Base-by-base conservation (phyloP, 2,113 vertebrate genomes). In the Chaetodon auriga region DNA sequence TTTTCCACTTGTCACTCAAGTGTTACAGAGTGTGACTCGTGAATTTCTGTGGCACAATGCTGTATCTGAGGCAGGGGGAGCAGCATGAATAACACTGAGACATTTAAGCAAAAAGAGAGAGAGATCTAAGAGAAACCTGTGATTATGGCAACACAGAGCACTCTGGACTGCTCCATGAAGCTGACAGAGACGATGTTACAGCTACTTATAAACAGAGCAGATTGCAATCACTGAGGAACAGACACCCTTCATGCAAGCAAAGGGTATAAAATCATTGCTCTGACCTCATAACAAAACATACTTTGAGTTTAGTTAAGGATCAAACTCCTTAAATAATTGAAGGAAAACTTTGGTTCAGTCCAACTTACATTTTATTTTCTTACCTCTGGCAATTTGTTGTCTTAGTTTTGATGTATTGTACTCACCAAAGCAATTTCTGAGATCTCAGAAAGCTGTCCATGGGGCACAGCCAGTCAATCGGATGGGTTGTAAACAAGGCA, bases 1-100 rank as follows among this genome's bases (percentile, higher is more conserved):
- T 90, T 90, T 90, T 75, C 49, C 65, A 53, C 41, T 75, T 76
- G 78, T 85, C 84, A 75, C 55, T 87, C 61, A 82, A 76, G 62
- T 70, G 78, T 65, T 58, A 48, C 55, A 14, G n/a, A 64, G 55
- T 46, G n/a, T 80, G 81, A 86, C 63, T 88, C 83, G 76, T 77
- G 66, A 43, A 6, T 74, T 74, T 58, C 62, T 66, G 53, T 19
- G 21, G 36, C 30, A 23, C 23, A 9, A n/a, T 38, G 41, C 6
- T 14, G 63, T 21, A 63, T 80, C 51, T 18, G 23, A 63, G 51
- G 57, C 41, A 49, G 68, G n/a, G 41, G 13, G 38, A 65, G 63
- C 35, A 51, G 60, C 51, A 25, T 54, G 81, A 66, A 43, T 49
- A 71, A 68, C 30, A 68, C 30, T 2, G n/a, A 65, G 66, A 72